These are phyloP conservation scores for Manis javanica DNA, from an alignment of 2,797 vertebrate species.

Conservation along the genomic window DNA sequence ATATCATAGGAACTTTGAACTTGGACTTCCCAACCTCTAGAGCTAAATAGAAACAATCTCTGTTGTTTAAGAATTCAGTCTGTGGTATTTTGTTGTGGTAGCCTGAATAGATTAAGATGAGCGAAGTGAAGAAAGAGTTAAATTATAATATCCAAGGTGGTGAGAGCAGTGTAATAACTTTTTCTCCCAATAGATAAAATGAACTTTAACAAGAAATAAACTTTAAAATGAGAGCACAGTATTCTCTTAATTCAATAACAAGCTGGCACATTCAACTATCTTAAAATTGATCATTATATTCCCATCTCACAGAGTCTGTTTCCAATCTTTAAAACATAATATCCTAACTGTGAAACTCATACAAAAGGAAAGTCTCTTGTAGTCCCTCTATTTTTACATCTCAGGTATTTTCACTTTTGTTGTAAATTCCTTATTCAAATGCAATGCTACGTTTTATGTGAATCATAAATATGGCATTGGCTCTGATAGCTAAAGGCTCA, in stretches of 20 bases:
- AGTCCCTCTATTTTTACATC: background rate
- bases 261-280: background rate
- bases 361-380: background rate
- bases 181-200: background rate
- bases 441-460: background rate
- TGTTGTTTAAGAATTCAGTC: no score
- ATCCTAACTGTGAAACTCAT: background rate
- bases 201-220: background rate
- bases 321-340: background rate
- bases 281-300: background rate
- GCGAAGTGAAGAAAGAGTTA: no score
- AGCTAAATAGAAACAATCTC: no score
- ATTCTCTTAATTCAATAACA: background rate
- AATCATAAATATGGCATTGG: background rate
- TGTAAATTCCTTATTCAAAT: background rate
- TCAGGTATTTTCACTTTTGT: background rate
- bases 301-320: background rate
- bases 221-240: background rate
- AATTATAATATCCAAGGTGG: no score
- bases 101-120: no score
- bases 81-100: no score
- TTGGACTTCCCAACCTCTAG: no score
- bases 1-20: no score
- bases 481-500: background rate
- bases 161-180: background rate